Base-by-base conservation (phyloP, 1,140 invertebrate genomes). In the Drosophila nannoptera region DNA sequence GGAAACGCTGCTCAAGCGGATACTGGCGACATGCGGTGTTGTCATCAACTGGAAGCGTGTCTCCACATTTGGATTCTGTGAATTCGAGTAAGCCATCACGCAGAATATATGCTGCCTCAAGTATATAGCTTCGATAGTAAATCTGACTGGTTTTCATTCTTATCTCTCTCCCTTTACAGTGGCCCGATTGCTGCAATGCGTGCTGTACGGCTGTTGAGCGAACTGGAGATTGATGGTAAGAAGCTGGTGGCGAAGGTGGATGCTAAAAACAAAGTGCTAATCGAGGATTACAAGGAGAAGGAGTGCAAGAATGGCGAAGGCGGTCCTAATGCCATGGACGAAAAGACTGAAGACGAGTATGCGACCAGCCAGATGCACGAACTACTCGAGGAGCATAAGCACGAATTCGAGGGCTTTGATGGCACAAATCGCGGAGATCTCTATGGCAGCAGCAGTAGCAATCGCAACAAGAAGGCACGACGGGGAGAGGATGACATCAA, bases 1-100 rank as follows among this genome's bases (percentile, higher is more conserved):
- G 0, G 98, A 99, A 90, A 92, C 95, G 7, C 97, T 99, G 95
- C 95, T 99, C 7, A 92, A 97, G 73, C 95, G 97, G 80, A 95
- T 99, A 83, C 91, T 99, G 49, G 94, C 93, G 45, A 93, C 95
- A 14, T 97, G 98, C 92, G 98, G 98, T 2, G 94, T 96, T 72
- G 97, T 99, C 22, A 90, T 97, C 2, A 97, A 95, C 76, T 99
- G 98, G 98, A 99, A 99, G 90, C 92, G 98, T 74, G 97, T 99
- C 7, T 97, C 98, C 90, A 97, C 96, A 7, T 99, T 99, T 92
- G 98, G 98, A 22, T 99, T 99, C 91, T 99, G 98, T 91, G 98
- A 99, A 91, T 97, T 89, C 46, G 88, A 90, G 88, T 89, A 78
- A 60, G 83, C 55, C 42, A 2, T 12, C 6, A 22, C 1, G 22